Conservation (phyloP, 2,888 invertebrate genomes). For the Trichacis sp. region DNA sequence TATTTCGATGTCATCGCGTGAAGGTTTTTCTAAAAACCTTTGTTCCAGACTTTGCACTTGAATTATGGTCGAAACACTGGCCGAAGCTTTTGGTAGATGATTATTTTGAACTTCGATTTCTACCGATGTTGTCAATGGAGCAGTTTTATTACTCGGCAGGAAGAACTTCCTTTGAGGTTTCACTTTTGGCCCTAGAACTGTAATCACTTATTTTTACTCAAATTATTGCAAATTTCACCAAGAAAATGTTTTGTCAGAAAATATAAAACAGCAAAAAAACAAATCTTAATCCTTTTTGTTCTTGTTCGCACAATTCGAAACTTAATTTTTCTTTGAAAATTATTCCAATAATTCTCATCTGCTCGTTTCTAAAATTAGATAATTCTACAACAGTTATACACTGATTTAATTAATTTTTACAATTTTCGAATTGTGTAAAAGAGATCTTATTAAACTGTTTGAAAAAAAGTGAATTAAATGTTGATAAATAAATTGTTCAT, state of each 20-base stretch:
- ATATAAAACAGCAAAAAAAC: too few species aligned
- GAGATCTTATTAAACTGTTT: too few species aligned
- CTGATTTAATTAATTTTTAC: too few species aligned
- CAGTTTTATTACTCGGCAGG: conserved; percentile 57
- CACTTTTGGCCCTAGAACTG: conserved; percentile 28
- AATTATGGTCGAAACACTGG: conserved; percentile 1
- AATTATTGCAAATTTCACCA: too few species aligned
- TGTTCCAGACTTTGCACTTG: conserved; percentile 20
- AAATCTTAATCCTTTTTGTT: too few species aligned
- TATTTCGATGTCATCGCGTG: not conserved
- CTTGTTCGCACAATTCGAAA: too few species aligned
- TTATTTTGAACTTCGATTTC: not conserved
- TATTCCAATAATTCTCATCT: too few species aligned
- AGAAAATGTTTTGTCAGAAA: too few species aligned
- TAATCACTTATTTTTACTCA: not conserved
- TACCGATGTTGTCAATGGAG: conserved; percentile 46
- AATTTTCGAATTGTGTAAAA: too few species aligned
- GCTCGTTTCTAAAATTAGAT: too few species aligned
- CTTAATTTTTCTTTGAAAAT: too few species aligned
- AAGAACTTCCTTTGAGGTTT: conserved; percentile 45
- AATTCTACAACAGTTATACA: too few species aligned
- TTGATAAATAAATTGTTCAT: not conserved
- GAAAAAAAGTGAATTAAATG: not conserved
- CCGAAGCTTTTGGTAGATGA: not conserved
- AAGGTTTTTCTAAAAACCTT: conserved; percentile 21